Evolutionary conservation across 2,113 vertebrate genomes (phyloP).

Genomic region (Dinomys branickii): DNA sequence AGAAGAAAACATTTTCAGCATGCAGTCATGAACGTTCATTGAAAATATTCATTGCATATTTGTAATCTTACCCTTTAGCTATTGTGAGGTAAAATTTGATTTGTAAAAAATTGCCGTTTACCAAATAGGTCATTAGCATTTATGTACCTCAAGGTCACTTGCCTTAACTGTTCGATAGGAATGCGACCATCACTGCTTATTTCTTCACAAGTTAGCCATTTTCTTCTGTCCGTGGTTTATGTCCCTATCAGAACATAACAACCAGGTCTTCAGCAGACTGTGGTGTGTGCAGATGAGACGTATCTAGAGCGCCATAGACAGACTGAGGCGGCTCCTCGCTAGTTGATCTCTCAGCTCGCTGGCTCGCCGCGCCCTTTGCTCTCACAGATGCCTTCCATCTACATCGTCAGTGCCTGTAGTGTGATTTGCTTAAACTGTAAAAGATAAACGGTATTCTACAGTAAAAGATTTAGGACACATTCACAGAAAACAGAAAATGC

Average conservation of each 20-base stretch:
- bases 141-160: not conserved
- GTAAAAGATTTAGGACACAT: not conserved
- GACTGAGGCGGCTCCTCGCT: not conserved
- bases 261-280: not conserved
- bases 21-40: not conserved
- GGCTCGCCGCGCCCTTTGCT: not conserved
- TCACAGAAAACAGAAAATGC: not conserved
- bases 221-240: not conserved
- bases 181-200: not conserved
- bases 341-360: not conserved
- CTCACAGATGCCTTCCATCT: not conserved
- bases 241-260: not conserved
- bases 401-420: not conserved
- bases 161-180: not conserved
- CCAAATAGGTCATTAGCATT: not conserved
- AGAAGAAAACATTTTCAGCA: not conserved
- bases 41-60: not conserved
- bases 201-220: not conserved
- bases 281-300: not conserved
- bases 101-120: not conserved
- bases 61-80: constrained; percentile 19
- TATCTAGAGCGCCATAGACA: not conserved
- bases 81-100: not conserved
- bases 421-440: not conserved
- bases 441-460: not conserved